These are phyloP conservation scores for Nomada lathburiana DNA, from an alignment of 2,888 invertebrate species.

Conservation along the genomic window DNA sequence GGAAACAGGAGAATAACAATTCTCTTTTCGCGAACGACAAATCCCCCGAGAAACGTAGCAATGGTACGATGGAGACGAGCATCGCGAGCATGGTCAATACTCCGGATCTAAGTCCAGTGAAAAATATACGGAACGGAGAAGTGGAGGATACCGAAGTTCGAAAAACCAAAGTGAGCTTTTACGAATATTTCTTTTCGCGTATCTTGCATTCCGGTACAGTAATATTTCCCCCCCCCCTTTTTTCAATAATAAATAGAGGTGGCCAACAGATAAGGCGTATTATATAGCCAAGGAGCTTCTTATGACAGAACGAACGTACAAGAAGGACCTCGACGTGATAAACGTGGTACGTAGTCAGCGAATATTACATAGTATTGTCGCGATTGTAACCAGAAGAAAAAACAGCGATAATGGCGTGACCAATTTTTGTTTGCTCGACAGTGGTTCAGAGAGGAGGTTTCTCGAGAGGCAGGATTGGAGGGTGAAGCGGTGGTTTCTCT, in stretches of 20 bases:
- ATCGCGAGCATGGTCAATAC: slow-evolving; percentile 74
- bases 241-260: slow-evolving; percentile 83
- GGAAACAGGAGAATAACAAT: slow-evolving; percentile 80
- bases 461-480: slow-evolving; percentile 87
- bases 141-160: slow-evolving; percentile 66
- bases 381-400: too few relatives aligned
- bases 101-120: slow-evolving; percentile 81
- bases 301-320: slow-evolving; percentile 98
- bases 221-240: neutral
- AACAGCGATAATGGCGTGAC: too few relatives aligned
- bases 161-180: slow-evolving; percentile 57
- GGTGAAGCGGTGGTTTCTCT: slow-evolving; percentile 87
- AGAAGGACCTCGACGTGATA: slow-evolving; percentile 96
- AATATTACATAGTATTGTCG: neutral
- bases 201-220: too few relatives aligned
- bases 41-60: slow-evolving; percentile 72
- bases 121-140: slow-evolving; percentile 78
- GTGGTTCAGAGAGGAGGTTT: slow-evolving; percentile 91
- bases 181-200: too few relatives aligned
- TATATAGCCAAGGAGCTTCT: slow-evolving; percentile 96
- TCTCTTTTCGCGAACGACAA: slow-evolving; percentile 73
- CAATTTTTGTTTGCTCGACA: slow-evolving; percentile 79
- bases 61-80: slow-evolving; percentile 71
- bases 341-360: slow-evolving; percentile 87
- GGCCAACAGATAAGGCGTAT: slow-evolving; percentile 90